Percentiles rank a stretch among this genome's conserved stretches.
Evolutionary conservation across 1,140 invertebrate species (phyloP).

Genomic region (Drosophila lini): DNA sequence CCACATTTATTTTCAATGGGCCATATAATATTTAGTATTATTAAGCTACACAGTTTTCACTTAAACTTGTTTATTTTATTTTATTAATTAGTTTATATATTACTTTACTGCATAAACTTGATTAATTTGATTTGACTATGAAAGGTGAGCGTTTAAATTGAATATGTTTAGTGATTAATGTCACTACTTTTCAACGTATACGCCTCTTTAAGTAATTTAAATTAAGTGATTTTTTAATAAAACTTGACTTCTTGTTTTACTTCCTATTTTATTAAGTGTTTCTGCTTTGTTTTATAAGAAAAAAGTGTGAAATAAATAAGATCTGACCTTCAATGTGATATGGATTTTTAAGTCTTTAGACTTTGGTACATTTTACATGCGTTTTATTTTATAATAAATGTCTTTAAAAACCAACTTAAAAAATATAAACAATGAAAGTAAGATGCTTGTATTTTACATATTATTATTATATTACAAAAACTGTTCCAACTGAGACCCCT

Average conservation of each 20-base stretch:
- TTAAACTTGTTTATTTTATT: conserved; percentile 1
- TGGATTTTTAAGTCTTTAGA: background rate
- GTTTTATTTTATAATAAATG: too few species aligned
- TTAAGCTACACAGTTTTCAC: background rate
- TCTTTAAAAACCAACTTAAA: too few species aligned
- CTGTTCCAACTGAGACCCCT: background rate
- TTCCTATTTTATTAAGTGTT: background rate
- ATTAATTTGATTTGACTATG: conserved; percentile 5
- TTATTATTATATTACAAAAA: background rate
- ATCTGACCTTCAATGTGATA: background rate
- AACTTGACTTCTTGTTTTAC: background rate
- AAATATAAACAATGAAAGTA: background rate
- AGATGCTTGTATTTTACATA: too few species aligned
- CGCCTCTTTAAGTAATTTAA: background rate
- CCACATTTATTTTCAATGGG: background rate
- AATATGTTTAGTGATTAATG: conserved; percentile 7
- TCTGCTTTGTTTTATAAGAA: background rate
- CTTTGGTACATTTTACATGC: too few species aligned
- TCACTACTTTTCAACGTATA: background rate
- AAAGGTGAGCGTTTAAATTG: conserved; percentile 5
- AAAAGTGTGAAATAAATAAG: background rate
- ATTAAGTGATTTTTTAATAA: conserved; percentile 1
- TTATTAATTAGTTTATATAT: background rate
- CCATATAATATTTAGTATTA: background rate
- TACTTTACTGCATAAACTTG: background rate